These are phyloP conservation scores for Neocrepidodera transversa DNA, from an alignment of 2,888 invertebrate species.

Conservation along the genomic window DNA sequence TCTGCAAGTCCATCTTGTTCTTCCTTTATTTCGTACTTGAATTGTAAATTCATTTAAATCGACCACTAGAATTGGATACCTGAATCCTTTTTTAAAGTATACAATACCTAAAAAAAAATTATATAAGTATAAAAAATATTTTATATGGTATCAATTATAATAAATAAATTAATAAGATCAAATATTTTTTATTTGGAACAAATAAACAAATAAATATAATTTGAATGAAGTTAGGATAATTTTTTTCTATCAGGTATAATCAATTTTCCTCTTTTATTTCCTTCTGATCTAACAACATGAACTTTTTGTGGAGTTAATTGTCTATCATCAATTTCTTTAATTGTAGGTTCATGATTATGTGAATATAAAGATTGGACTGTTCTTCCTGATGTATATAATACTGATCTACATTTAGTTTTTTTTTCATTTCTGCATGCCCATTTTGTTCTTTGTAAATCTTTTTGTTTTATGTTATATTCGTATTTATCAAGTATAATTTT, in stretches of 20 bases:
- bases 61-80: conserved; percentile 44
- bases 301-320: neutral
- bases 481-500: conserved; percentile 43
- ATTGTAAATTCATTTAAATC: conserved; percentile 43
- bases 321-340: neutral
- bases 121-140: too few species aligned
- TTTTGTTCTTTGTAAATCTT: neutral
- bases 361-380: neutral
- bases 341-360: neutral
- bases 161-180: too few species aligned
- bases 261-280: neutral
- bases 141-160: neutral
- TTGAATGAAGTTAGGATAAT: too few species aligned
- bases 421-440: neutral
- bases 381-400: neutral
- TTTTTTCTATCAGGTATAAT: too few species aligned
- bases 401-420: neutral
- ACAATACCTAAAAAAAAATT: conserved; percentile 8
- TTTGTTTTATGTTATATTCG: conserved; percentile 37
- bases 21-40: conserved; percentile 32
- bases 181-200: too few species aligned
- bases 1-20: conserved; percentile 41
- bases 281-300: neutral
- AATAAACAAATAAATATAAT: too few species aligned
- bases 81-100: conserved; percentile 36